Base-by-base conservation (phyloP, 2,113 vertebrate species). In the Psettodes erumei region DNA sequence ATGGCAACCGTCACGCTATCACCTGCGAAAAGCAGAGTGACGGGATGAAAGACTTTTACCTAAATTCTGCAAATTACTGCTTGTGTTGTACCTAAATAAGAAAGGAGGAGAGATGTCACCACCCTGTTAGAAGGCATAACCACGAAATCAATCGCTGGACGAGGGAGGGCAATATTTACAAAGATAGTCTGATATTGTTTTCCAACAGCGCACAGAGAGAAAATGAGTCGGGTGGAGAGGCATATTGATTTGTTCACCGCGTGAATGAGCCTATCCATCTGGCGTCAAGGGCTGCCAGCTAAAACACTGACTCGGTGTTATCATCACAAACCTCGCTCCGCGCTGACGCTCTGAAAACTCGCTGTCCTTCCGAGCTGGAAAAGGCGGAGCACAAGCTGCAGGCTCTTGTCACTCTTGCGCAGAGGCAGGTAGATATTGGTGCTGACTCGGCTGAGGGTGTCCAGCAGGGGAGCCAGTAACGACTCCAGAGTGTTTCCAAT, bases 391-490 rank as follows among this genome's bases (percentile, higher is more conserved):
- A 96, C 71, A 50, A 98, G 86, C 93, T 98, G 97, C 72, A 98
- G 94, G 91, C 96, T 95, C 93, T 95, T 95, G 92, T 99, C 96
- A 4, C 94, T 86, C 94, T 96, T 98, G 54, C 91, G 88, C 75
- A 94, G 76, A 50, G 96, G 95, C 89, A 98, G 86, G 93, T 99
- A 99, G 73, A 95, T 94, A 66, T 95, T 96, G 82, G 96, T 95
- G 82, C 94, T 91, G 66, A 98, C 89, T 92, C 95, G 95, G 89
- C 90, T 90, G 71, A 99, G 93, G 40, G 95, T 93, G 78, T 96
- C 96, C 92, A 97, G 89, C 64, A 98, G 94, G 30, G 96, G 97
- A 74, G 92, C 91, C 65, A 98, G 87, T 71, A 98, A 90, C 43
- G 88, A 74, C 91, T 95, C 92, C 86, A 98, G 78, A 60, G 77